phyloP scores from a whole-genome alignment of 2,113 vertebrate species.

The Orientallactaga bullata region DNA sequence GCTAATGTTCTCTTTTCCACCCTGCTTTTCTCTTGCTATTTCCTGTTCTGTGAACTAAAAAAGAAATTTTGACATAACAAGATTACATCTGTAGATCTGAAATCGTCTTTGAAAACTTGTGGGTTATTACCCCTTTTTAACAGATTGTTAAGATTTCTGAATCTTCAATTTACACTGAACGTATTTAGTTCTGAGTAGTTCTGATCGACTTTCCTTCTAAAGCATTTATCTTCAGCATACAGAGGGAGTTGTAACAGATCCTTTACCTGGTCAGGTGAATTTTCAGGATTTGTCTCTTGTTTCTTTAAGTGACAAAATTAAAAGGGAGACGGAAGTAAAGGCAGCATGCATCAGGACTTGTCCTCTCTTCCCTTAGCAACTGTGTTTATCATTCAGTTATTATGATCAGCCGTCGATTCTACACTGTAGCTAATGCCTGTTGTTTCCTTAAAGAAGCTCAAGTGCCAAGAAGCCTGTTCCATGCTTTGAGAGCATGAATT shows the following conservation, averaged over 20 bases:
- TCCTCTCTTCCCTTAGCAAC: not conserved
- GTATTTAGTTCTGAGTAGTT: constrained; percentile 45
- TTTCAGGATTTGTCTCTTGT: constrained; percentile 23
- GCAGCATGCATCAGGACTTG: not conserved
- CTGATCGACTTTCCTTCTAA: constrained; percentile 53
- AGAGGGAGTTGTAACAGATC: not conserved
- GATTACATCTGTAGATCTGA: not conserved
- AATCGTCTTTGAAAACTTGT: constrained; percentile 44
- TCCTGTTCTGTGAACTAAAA: constrained; percentile 48
- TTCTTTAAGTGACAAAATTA: constrained; percentile 24
- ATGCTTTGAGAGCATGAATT: constrained; percentile 7
- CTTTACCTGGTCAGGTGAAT: not conserved
- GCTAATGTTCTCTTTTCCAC: not conserved
- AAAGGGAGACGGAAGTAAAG: not conserved
- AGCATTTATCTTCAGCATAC: not conserved
- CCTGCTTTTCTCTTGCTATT: not conserved
- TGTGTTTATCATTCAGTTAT: not conserved
- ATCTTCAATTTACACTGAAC: constrained; percentile 27
- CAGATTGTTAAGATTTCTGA: constrained; percentile 36
- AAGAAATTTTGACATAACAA: not conserved
- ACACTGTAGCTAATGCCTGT: not conserved
- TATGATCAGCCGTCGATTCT: constrained; percentile 11
- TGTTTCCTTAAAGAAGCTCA: constrained; percentile 56
- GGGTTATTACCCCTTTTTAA: constrained; percentile 24
- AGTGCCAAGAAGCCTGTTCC: not conserved